Percentiles rank a stretch among this genome's conserved stretches.
phyloP scores from a whole-genome alignment of 2,113 vertebrate genomes.

The Pygathrix nemaeus region DNA sequence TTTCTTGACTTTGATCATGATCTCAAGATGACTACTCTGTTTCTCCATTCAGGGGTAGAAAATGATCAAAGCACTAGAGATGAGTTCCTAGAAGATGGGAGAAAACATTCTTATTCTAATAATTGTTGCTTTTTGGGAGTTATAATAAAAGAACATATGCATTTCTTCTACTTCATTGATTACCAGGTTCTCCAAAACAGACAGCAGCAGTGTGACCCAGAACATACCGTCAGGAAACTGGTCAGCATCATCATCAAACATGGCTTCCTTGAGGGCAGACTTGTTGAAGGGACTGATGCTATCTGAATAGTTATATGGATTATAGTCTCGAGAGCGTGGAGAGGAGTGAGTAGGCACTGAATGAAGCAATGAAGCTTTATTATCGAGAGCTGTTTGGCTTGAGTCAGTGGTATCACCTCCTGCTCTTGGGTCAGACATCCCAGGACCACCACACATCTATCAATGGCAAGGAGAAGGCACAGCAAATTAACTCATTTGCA shows the following conservation, averaged over 20 bases:
- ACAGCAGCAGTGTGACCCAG: neutral
- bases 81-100: neutral
- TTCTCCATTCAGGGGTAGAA: neutral
- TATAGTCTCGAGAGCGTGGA: slow-evolving; percentile 92
- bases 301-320: slow-evolving; percentile 93
- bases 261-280: slow-evolving; percentile 91
- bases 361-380: slow-evolving; percentile 95
- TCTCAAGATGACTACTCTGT: neutral
- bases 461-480: neutral
- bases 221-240: slow-evolving; percentile 91
- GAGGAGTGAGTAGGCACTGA: slow-evolving; percentile 92
- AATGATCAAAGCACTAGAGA: neutral
- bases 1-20: neutral
- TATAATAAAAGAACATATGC: neutral
- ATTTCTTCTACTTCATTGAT: neutral
- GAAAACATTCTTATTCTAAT: neutral
- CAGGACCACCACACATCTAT: slow-evolving; percentile 83
- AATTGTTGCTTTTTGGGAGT: neutral
- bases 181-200: neutral
- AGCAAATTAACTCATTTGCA: slow-evolving; percentile 16
- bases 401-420: slow-evolving; percentile 86
- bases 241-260: slow-evolving; percentile 91
- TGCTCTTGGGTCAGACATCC: slow-evolving; percentile 85
- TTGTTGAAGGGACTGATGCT: slow-evolving; percentile 90
- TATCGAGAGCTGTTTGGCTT: slow-evolving; percentile 93